phyloP scores from a whole-genome alignment of 1,140 invertebrate species.

The Coboldia fuscipes region DNA sequence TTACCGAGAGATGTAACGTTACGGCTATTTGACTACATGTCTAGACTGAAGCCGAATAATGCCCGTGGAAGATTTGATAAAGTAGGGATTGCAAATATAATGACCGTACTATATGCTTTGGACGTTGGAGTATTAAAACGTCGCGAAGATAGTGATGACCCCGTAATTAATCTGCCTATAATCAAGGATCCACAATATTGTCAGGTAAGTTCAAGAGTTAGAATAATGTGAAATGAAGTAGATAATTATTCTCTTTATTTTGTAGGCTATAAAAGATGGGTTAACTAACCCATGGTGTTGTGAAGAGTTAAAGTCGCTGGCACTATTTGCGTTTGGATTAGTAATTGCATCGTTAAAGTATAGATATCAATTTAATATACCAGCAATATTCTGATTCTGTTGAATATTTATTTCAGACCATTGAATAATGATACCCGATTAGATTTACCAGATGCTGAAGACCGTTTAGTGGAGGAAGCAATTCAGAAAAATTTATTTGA shows the following conservation, averaged over 20 bases:
- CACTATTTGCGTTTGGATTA: conserved; percentile 59
- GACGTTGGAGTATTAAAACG: conserved; percentile 60
- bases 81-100: conserved; percentile 52
- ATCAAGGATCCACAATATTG: conserved; percentile 44
- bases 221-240: conserved; percentile 19
- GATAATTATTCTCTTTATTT: no score
- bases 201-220: conserved; percentile 23
- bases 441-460: conserved; percentile 11
- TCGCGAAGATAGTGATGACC: conserved; percentile 36
- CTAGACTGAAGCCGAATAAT: conserved; percentile 27
- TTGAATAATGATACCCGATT: conserved; percentile 7
- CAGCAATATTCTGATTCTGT: no score
- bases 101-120: conserved; percentile 65
- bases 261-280: conserved; percentile 29
- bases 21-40: conserved; percentile 16
- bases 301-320: conserved; percentile 42
- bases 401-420: no score
- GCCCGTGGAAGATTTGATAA: conserved; percentile 40
- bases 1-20: conserved; percentile 37
- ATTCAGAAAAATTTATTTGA: conserved; percentile 63
- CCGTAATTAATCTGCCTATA: conserved; percentile 48
- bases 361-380: no score
- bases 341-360: conserved; percentile 55
- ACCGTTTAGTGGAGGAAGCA: conserved; percentile 42
- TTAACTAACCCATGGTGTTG: conserved; percentile 32